Base-by-base conservation (phyloP, 2,797 vertebrate genomes). In the Pipistrellus pygmaeus region DNA sequence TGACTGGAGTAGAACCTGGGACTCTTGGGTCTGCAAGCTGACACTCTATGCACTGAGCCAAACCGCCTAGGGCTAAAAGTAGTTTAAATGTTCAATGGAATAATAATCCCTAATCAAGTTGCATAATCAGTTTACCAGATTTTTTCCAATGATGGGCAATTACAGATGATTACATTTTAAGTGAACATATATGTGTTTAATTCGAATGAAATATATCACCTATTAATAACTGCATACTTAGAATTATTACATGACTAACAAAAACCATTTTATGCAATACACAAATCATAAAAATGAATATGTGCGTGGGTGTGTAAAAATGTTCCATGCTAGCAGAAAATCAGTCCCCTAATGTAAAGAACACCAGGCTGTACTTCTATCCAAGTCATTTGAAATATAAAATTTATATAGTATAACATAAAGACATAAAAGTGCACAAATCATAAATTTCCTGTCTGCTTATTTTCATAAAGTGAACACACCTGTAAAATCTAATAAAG, bases 231-330 rank as follows among this genome's bases (percentile, higher is more conserved):
- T 72, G 3, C 5, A 77, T 75, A 64, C 23, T 90, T 77, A 85
- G 32, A 12, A 53, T 85, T 82, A 72, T 8, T 57, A 38, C 35
- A 48, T n/a, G 68, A 55, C 57, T 51, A 64, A 71, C 75, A 88
- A 71, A 71, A 88, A 48, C 5, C 73, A 62, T 30, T 92, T 95
- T 69, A 77, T 68, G 27, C 32, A 73, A 80, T 88, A 72, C 2
- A 81, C 27, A 94, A 73, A 57, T 92, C 60, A 83, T 71, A 35
- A 80, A 96, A 92, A 75, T 64, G 14, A 93, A 5, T 15, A 25
- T n/a, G 6, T 57, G 0, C 23, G 8, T 8, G 5, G 0, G 6
- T 53, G 0, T 85, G 0, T 68, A 64, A 41, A 94, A 94, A 48
- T 60, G 80, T 81, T 66, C 10, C 30, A 64, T 13, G 66, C 25